Evolutionary conservation across 2,888 invertebrate species (phyloP).

Genomic region (Subacronicta megacephala): DNA sequence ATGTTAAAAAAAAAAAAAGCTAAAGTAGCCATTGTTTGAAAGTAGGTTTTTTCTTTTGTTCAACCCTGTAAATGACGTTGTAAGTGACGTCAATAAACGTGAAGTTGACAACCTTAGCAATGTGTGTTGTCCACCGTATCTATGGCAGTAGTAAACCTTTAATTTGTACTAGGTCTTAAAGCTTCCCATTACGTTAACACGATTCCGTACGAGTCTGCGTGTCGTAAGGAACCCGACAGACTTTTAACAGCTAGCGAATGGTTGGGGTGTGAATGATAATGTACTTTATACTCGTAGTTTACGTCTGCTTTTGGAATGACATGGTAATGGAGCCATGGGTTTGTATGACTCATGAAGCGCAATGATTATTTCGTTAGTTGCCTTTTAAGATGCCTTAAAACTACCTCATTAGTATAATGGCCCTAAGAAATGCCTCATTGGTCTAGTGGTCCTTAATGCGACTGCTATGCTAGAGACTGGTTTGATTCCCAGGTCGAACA

Average conservation of each 20-base stretch:
- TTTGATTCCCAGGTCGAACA: too few relatives aligned
- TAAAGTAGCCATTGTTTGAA: too few relatives aligned
- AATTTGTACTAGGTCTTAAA: conserved; percentile 19
- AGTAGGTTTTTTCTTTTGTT: background rate
- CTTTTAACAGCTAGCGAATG: conserved; percentile 17
- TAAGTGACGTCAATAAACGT: conserved; percentile 18
- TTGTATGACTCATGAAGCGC: background rate
- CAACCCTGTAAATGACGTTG: conserved; percentile 8
- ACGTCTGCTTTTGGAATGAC: background rate
- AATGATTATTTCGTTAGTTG: background rate
- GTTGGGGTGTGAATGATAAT: conserved; percentile 6
- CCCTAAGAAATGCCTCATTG: too few relatives aligned
- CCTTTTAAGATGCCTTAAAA: too few relatives aligned
- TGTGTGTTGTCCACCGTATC: background rate
- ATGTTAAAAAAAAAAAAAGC: too few relatives aligned
- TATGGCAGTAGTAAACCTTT: conserved; percentile 20
- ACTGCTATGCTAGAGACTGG: too few relatives aligned
- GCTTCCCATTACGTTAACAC: conserved; percentile 15
- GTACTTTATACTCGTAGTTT: conserved; percentile 5
- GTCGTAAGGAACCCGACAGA: background rate
- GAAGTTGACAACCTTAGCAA: background rate
- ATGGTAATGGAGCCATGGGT: background rate
- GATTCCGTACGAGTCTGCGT: conserved; percentile 10
- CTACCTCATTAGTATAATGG: too few relatives aligned
- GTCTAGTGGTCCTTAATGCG: too few relatives aligned